Evolutionary conservation across 2,797 vertebrate species (phyloP).

Genomic region (Urophycis tenuis): DNA sequence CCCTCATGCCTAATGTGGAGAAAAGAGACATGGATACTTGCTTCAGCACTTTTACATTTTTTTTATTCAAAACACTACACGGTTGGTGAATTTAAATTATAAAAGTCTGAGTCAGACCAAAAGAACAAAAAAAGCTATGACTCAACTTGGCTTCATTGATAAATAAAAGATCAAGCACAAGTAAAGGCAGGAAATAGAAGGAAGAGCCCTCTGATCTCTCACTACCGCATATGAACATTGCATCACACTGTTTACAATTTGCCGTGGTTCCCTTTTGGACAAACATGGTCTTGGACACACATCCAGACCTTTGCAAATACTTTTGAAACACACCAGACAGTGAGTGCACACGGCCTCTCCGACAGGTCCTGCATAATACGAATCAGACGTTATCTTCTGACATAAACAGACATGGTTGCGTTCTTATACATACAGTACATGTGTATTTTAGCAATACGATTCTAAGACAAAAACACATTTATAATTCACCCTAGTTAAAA

Average conservation of each 20-base stretch:
- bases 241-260: slow-evolving; percentile 34
- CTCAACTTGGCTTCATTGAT: slow-evolving; percentile 37
- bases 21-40: slow-evolving; percentile 30
- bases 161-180: slow-evolving; percentile 53
- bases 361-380: neutral
- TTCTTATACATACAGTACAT: too few relatives aligned
- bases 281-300: neutral
- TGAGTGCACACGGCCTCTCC: slow-evolving; percentile 25
- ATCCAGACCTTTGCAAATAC: slow-evolving; percentile 10
- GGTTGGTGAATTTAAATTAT: slow-evolving; percentile 38
- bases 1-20: slow-evolving; percentile 27
- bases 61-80: slow-evolving; percentile 57
- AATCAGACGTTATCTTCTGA: too few relatives aligned
- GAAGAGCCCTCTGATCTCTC: slow-evolving; percentile 30
- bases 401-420: too few relatives aligned
- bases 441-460: too few relatives aligned
- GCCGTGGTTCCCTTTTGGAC: slow-evolving; percentile 27
- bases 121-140: slow-evolving; percentile 29
- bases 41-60: slow-evolving; percentile 42
- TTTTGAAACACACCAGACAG: slow-evolving; percentile 7
- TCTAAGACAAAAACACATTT: too few relatives aligned
- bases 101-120: slow-evolving; percentile 24
- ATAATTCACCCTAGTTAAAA: too few relatives aligned
- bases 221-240: slow-evolving; percentile 19
- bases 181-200: slow-evolving; percentile 21